Conservation (phyloP, 2,797 vertebrate genomes). For the Gymnodraco acuticeps region DNA sequence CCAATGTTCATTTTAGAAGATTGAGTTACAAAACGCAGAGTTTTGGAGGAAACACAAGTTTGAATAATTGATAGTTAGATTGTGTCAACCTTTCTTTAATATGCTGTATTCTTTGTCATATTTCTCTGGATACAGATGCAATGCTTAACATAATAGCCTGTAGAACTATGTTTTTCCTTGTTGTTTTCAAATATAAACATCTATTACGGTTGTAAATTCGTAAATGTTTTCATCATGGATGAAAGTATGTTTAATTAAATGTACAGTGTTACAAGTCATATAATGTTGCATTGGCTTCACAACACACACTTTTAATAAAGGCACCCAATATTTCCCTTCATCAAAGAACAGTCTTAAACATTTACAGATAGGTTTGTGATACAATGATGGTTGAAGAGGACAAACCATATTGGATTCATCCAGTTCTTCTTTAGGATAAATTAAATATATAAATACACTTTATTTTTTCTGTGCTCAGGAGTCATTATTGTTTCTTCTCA, state of each 20-base stretch:
- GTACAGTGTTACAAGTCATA: not conserved
- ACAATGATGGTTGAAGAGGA: not conserved
- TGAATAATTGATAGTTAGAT: constrained; percentile 2
- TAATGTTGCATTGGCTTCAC: not conserved
- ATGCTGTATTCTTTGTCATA: not conserved
- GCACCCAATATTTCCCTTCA: not conserved
- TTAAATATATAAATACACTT: constrained; percentile 12
- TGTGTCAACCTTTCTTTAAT: not conserved
- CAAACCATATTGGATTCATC: not conserved
- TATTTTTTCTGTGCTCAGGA: not conserved
- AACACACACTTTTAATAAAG: not conserved
- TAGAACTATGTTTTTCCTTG: not conserved
- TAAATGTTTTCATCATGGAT: not conserved
- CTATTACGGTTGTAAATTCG: not conserved
- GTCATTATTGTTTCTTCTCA: constrained; percentile 65
- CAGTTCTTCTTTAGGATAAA: not conserved
- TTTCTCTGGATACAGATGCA: not conserved
- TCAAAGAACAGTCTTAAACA: not conserved
- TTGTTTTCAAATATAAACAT: not conserved
- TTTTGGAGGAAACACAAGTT: not conserved
- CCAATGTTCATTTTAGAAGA: not conserved
- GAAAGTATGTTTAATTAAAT: not conserved
- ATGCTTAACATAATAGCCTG: not conserved
- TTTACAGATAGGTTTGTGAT: not conserved
- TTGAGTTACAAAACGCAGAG: not conserved